A percentile compares a stretch with the other conserved stretches of the same genome.
Evolutionary conservation across 2,888 invertebrate genomes (phyloP).

Genomic region (Margaritifera margaritifera): DNA sequence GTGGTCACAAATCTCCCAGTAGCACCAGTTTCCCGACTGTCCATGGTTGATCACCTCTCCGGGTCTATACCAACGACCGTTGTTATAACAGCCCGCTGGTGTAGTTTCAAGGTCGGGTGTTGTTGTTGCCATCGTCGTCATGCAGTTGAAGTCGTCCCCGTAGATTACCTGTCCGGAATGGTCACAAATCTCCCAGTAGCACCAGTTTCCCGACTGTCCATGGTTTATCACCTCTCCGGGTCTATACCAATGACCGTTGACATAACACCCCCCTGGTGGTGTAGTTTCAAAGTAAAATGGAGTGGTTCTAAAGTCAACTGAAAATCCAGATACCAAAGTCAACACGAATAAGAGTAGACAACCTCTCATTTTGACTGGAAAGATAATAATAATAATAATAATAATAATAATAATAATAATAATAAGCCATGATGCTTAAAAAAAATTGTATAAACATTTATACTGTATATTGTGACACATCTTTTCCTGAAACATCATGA

Average conservation of each 20-base stretch:
- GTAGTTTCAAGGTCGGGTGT: background rate
- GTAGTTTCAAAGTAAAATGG: too few relatives aligned
- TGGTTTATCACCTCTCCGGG: constrained; percentile 4
- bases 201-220: constrained; percentile 7
- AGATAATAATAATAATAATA: background rate
- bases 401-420: too few relatives aligned
- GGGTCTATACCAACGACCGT: constrained; percentile 5
- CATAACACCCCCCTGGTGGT: background rate
- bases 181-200: constrained; percentile 1
- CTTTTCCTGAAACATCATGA: too few relatives aligned
- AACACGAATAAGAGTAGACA: too few relatives aligned
- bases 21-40: constrained; percentile 6
- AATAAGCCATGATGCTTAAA: too few relatives aligned
- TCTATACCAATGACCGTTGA: constrained; percentile 5
- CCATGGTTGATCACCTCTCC: constrained; percentile 3
- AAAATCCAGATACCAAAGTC: too few relatives aligned
- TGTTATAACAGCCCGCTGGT: background rate
- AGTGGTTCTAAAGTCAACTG: too few relatives aligned
- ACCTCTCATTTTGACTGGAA: background rate
- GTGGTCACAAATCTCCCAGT: background rate
- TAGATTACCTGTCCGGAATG: constrained; percentile 2
- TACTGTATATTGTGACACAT: too few relatives aligned
- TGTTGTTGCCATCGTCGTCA: background rate
- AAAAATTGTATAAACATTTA: too few relatives aligned
- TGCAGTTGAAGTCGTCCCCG: constrained; percentile 6